phyloP scores from a whole-genome alignment of 2,113 vertebrate species.

The Amblyopsis rosae region DNA sequence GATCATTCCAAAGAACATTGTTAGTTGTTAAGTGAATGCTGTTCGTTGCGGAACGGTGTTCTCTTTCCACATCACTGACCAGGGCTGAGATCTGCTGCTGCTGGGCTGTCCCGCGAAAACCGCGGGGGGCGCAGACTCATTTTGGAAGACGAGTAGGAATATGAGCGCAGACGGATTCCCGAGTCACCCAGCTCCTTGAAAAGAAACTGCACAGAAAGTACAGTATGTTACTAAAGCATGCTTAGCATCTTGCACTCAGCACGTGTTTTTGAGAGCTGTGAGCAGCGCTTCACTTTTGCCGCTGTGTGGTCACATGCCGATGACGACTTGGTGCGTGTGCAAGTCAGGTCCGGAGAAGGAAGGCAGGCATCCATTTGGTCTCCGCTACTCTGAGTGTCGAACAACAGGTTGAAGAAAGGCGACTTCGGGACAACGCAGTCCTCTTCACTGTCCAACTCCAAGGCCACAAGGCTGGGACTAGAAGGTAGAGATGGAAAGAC shows the following conservation, averaged over 20 bases:
- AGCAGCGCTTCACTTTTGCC: constrained; percentile 75
- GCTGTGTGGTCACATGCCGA: constrained; percentile 67
- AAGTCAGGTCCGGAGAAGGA: constrained; percentile 60
- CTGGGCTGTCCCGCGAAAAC: constrained; percentile 62
- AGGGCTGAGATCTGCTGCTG: constrained; percentile 66
- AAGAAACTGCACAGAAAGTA: not conserved
- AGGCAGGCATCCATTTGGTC: constrained; percentile 69
- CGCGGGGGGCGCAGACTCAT: constrained; percentile 75
- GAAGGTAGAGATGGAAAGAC: constrained; percentile 14
- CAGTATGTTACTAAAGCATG: not conserved
- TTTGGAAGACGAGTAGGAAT: constrained; percentile 92
- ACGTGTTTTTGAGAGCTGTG: no score
- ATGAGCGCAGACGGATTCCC: constrained; percentile 89
- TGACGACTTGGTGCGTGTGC: constrained; percentile 73
- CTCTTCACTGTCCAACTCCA: constrained; percentile 84
- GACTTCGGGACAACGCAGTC: constrained; percentile 55
- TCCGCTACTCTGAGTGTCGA: constrained; percentile 58
- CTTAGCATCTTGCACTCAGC: not conserved
- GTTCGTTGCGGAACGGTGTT: not conserved
- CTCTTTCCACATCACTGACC: constrained; percentile 76
- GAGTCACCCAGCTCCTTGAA: constrained; percentile 75
- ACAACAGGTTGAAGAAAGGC: constrained; percentile 40
- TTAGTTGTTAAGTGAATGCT: constrained; percentile 22
- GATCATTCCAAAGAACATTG: constrained; percentile 11
- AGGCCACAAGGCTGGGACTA: constrained; percentile 88